Conservation (phyloP, 1,140 invertebrate species). For the Drosophila micromelanica region DNA sequence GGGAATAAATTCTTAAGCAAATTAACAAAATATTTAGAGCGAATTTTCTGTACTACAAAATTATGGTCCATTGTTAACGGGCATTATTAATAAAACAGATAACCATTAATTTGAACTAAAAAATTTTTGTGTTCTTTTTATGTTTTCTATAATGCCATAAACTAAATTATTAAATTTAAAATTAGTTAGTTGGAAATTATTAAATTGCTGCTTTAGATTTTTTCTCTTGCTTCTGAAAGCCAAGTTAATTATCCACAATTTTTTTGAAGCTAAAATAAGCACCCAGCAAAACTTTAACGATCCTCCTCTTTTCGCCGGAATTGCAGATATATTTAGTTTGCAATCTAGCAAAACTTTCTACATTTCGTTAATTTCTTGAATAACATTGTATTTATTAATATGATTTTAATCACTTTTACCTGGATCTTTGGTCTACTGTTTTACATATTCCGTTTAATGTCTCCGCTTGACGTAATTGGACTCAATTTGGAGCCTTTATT, state of each 20-base stretch:
- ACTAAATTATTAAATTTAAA: too few relatives aligned
- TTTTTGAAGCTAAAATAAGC: not conserved
- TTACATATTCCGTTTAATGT: constrained; percentile 41
- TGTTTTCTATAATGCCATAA: too few relatives aligned
- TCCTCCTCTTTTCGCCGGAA: constrained; percentile 1
- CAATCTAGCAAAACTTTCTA: constrained; percentile 6
- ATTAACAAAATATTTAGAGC: too few relatives aligned
- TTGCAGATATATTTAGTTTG: constrained; percentile 14
- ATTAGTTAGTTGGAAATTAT: too few relatives aligned
- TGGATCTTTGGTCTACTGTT: constrained; percentile 43
- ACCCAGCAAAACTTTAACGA: constrained; percentile 9
- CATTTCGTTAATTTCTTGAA: not conserved
- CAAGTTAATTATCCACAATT: not conserved
- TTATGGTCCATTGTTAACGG: too few relatives aligned
- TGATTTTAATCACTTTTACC: constrained; percentile 66
- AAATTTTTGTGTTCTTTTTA: too few relatives aligned
- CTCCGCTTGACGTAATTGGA: constrained; percentile 47
- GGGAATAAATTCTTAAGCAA: too few relatives aligned
- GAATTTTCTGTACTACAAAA: too few relatives aligned
- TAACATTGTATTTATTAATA: constrained; percentile 54
- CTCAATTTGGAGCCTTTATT: constrained; percentile 51
- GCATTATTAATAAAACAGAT: too few relatives aligned
- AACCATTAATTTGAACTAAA: too few relatives aligned
- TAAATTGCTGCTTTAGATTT: too few relatives aligned
- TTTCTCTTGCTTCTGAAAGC: too few relatives aligned